Conservation (phyloP, 2,113 vertebrate genomes). For the Vombatus ursinus region DNA sequence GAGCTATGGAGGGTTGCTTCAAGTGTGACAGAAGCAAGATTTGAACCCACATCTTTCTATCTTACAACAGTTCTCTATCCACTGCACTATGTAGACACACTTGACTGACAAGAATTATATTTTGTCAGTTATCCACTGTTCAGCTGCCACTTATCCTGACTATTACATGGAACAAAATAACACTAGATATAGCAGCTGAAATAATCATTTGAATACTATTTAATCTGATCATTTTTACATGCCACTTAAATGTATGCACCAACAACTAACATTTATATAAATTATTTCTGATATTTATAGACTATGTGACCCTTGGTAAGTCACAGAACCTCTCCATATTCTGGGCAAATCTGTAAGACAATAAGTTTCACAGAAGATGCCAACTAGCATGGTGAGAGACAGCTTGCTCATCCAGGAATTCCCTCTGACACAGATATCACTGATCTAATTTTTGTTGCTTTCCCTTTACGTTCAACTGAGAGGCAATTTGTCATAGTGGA, state of each 20-base stretch:
- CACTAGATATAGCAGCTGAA: background rate
- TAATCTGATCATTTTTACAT: background rate
- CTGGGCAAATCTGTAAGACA: background rate
- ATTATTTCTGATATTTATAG: background rate
- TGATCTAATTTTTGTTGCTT: background rate
- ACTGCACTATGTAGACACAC: background rate
- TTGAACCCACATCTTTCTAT: background rate
- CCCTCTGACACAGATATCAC: background rate
- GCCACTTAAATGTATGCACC: background rate
- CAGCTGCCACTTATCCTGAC: background rate
- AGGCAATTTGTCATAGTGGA: background rate
- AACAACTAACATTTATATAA: background rate
- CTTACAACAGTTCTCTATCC: background rate
- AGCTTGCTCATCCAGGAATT: background rate
- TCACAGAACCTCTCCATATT: background rate
- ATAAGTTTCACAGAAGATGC: background rate
- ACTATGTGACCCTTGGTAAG: background rate
- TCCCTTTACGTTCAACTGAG: background rate
- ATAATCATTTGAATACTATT: background rate
- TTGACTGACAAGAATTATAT: background rate
- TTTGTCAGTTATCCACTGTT: background rate
- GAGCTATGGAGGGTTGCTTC: background rate
- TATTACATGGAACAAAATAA: background rate
- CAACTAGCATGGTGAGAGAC: background rate
- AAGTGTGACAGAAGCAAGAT: background rate